Evolutionary conservation across 2,113 vertebrate genomes (phyloP), one percentile per base, ranked within the genome.

Genomic region (Tachycineta bicolor): DNA sequence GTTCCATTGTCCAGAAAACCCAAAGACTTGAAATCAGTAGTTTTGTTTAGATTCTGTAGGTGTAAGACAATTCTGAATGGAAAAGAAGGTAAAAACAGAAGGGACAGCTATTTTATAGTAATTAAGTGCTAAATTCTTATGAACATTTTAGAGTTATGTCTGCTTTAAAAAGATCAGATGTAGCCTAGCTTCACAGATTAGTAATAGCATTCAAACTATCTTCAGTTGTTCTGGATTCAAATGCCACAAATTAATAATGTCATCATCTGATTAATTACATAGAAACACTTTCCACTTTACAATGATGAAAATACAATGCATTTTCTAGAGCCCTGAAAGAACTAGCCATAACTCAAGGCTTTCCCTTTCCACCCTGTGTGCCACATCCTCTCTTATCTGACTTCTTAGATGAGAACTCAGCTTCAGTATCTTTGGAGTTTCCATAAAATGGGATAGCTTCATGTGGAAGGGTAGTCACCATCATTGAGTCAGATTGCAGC

Each of bases 221-320:
- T 84, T 82, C 17, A n/a, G 24, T 34, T 76, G 12, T 31, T 79
- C 34, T 70, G 14, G 47, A 39, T 83, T 69, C 49, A 90, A 73
- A 64, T 15, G 6, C 17, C 14, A 13, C 20, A 46, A 14, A 43
- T 56, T 26, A 79, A n/a, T 47, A 70, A 76, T 22, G 18, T 55
- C 22, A 44, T 13, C 8, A 53, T 58, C 29, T 63, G 29, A 82
- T 33, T n/a, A 86, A 14, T 33, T n/a, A 34, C 14, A 29, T 0
- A 4, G 29, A 64, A 83, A 47, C 33, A 2, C 4, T 64, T 86
- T 65, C 26, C 13, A 41, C 10, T 31, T n/a, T 56, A 9, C 6
- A 49, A 20, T 25, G 11, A 34, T 15, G 5, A 52, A 83, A 87
- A 41, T 2, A 0, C 8, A 26, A 23, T 2, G 3, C 11, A 4